Conservation (phyloP, 2,888 invertebrate genomes). For the Oxystoma pomonae region DNA sequence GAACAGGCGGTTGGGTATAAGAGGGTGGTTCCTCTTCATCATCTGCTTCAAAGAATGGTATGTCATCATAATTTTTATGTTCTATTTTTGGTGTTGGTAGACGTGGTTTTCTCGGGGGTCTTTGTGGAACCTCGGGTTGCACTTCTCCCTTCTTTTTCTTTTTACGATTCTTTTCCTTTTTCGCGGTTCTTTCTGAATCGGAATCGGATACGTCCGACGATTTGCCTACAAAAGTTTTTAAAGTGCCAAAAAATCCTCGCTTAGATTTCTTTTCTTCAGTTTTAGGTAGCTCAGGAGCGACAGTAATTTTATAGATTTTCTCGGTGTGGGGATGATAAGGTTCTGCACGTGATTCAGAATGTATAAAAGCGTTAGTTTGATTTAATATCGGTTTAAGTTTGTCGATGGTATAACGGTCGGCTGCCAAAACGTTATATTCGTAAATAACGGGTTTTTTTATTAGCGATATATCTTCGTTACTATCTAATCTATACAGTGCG, state of each 20-base stretch:
- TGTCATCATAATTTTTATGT: slow-evolving; percentile 37
- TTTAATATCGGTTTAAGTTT: slow-evolving; percentile 31
- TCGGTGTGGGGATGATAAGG: slow-evolving; percentile 36
- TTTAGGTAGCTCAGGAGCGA: slow-evolving; percentile 27
- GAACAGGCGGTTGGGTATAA: slow-evolving; percentile 22
- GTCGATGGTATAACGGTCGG: slow-evolving; percentile 20
- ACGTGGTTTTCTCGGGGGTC: slow-evolving; percentile 40
- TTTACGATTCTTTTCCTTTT: slow-evolving; percentile 36
- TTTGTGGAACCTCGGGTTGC: slow-evolving; percentile 31
- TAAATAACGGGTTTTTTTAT: slow-evolving; percentile 21
- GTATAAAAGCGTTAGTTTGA: slow-evolving; percentile 45
- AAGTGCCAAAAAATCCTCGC: slow-evolving; percentile 44
- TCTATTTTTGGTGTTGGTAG: slow-evolving; percentile 38
- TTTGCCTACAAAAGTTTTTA: slow-evolving; percentile 45
- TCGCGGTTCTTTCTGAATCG: slow-evolving; percentile 44
- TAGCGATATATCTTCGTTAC: slow-evolving; percentile 40
- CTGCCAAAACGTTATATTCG: slow-evolving; percentile 23
- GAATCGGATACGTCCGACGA: slow-evolving; percentile 45
- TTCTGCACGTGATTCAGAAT: slow-evolving; percentile 43
- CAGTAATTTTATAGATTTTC: slow-evolving; percentile 28
- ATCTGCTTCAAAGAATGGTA: slow-evolving; percentile 41
- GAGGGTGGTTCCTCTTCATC: slow-evolving; percentile 28
- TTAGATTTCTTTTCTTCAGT: slow-evolving; percentile 43
- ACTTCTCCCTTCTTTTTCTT: slow-evolving; percentile 32
- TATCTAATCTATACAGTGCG: slow-evolving; percentile 39